Percentiles rank a stretch among this genome's conserved stretches.
Evolutionary conservation across 2,888 invertebrate species (phyloP).

Genomic region (Didymodactylos carnosus): DNA sequence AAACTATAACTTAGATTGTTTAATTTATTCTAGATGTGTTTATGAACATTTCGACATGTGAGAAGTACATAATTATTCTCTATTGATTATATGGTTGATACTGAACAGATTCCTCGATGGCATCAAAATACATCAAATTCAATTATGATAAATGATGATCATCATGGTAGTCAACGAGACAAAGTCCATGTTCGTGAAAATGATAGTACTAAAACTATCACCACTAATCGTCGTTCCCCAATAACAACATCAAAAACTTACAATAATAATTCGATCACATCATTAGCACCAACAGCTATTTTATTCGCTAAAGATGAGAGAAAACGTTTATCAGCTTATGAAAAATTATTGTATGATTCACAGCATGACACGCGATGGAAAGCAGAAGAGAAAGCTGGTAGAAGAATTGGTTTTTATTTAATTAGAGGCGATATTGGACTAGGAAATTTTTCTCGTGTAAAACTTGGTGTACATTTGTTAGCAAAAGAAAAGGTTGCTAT

Average conservation of each 20-base stretch:
- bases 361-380: not conserved
- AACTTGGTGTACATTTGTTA: conserved; percentile 51
- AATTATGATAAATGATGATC: not conserved
- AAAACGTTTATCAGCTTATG: not conserved
- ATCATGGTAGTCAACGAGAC: not conserved
- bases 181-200: not conserved
- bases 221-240: not conserved
- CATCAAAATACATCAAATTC: no score
- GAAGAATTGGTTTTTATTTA: conserved; percentile 48
- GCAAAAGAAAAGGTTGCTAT: conserved; percentile 56
- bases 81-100: no score
- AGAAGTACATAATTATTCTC: no score
- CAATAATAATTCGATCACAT: no score
- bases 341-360: not conserved
- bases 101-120: no score
- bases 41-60: no score
- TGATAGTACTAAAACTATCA: not conserved
- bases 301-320: not conserved
- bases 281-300: not conserved
- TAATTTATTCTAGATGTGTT: no score
- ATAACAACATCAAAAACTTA: not conserved
- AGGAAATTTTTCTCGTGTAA: conserved; percentile 60
- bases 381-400: not conserved
- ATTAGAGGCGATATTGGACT: conserved; percentile 53
- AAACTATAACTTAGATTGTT: no score